Base-by-base conservation (phyloP, 2,888 invertebrate genomes). In the Nomada goodeniana region DNA sequence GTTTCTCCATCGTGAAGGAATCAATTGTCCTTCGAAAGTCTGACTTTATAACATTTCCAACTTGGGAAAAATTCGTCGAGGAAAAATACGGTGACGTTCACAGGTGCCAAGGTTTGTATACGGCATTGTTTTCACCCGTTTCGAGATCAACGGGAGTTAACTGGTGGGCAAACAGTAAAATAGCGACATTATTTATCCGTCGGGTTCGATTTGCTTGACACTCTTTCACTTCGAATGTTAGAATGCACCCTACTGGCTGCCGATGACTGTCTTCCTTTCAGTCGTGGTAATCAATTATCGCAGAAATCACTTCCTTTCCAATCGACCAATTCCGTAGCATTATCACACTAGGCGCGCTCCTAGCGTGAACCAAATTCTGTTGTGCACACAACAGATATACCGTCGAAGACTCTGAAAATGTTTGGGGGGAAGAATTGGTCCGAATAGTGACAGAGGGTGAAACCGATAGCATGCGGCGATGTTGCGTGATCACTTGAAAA, bases 231-330 rank as follows among this genome's bases (percentile, higher is more conserved):
- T 9, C 13, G 15, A 29, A 60, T 26, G 60, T 20, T 20, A 64
- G 53, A 79, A 70, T 60, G 64, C 69, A 52, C 64, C 64, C 76
- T 63, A 29, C 61, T 60, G 69, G 18, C 53, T n/a, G 82, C 69
- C 83, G 85, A 84, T 89, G 89, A 85, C 89, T 90, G 89, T 87
- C 89, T 80, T 81, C 86, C 86, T 89, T 91, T 91, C 89, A 89
- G 76, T 79, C 81, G 81, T 65, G 83, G 84, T 91, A 91, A 91
- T 91, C 91, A 91, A 91, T 91, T 90, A 90, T 89, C 84, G 86
- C 82, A 78, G 76, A 79, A 85, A 86, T 88, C 89, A 88, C 86
- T 87, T 89, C 68, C 85, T 76, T 80, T 71, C 80, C 64, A 67
- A 69, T 73, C 77, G 76, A 61, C 75, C 68, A 71, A 81, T 64